phyloP scores from a whole-genome alignment of 2,888 invertebrate genomes.

The Prosapia bicincta region DNA sequence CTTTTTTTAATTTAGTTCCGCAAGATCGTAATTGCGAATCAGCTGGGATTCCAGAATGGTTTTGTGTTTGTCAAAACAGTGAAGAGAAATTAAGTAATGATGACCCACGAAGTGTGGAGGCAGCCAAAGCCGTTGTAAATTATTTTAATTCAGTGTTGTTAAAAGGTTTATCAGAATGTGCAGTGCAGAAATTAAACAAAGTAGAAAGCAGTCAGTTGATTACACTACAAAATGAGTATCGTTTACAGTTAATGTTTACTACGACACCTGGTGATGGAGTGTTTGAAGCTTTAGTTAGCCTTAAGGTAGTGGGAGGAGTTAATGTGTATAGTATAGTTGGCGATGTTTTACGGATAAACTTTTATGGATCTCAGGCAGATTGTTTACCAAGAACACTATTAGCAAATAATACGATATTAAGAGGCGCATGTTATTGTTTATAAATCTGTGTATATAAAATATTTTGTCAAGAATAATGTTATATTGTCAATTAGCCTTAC shows the following conservation, averaged over 20 bases:
- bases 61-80: conserved; percentile 34
- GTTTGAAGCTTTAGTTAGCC: conserved; percentile 31
- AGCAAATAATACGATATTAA: conserved; percentile 31
- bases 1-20: conserved; percentile 34
- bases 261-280: conserved; percentile 25
- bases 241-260: conserved; percentile 22
- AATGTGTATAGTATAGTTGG: conserved; percentile 17
- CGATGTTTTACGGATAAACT: conserved; percentile 35
- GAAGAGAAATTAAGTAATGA: conserved; percentile 16
- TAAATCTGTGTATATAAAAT: background rate
- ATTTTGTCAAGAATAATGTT: background rate
- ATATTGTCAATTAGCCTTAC: no score
- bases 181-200: conserved; percentile 28
- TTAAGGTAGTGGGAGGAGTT: background rate
- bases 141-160: conserved; percentile 33
- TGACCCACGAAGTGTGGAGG: conserved; percentile 11
- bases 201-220: conserved; percentile 22
- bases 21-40: conserved; percentile 32
- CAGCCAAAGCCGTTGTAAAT: conserved; percentile 26
- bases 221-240: background rate
- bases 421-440: conserved; percentile 35
- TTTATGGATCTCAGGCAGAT: conserved; percentile 35
- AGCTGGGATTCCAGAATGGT: conserved; percentile 34
- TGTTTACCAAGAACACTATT: conserved; percentile 32
- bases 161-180: conserved; percentile 28